These are phyloP conservation scores for Diplolepis rosae DNA, from an alignment of 2,888 invertebrate species.

Conservation along the genomic window DNA sequence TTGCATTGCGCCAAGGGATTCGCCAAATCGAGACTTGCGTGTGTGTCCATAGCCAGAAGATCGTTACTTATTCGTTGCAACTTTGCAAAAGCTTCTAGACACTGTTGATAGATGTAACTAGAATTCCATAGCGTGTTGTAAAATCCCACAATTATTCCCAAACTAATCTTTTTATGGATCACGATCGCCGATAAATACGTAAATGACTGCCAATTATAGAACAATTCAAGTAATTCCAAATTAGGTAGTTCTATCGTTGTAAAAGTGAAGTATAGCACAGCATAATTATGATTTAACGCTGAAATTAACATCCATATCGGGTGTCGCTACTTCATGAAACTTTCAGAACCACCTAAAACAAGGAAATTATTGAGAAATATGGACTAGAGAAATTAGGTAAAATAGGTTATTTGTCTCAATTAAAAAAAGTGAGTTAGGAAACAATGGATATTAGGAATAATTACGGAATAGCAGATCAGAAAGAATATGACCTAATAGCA, in stretches of 20 bases:
- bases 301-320: not conserved
- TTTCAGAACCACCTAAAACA: not conserved
- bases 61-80: not conserved
- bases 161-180: not conserved
- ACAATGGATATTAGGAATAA: not conserved
- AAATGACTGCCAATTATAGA: slow-evolving; percentile 9
- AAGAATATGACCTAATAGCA: too few relatives aligned
- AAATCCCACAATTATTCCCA: slow-evolving; percentile 16
- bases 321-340: not conserved
- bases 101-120: not conserved
- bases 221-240: not conserved
- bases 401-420: too few relatives aligned
- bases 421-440: too few relatives aligned
- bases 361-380: not conserved
- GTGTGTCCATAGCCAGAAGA: slow-evolving; percentile 26
- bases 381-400: too few relatives aligned
- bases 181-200: slow-evolving; percentile 12
- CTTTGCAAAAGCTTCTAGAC: not conserved
- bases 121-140: not conserved
- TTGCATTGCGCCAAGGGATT: slow-evolving; percentile 36
- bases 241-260: slow-evolving; percentile 22
- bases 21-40: slow-evolving; percentile 43
- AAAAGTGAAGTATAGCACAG: not conserved
- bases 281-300: not conserved
- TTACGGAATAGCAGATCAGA: not conserved